These are phyloP conservation scores for Tromatobia lineatoria DNA, from an alignment of 2,888 invertebrate genomes.

Conservation along the genomic window DNA sequence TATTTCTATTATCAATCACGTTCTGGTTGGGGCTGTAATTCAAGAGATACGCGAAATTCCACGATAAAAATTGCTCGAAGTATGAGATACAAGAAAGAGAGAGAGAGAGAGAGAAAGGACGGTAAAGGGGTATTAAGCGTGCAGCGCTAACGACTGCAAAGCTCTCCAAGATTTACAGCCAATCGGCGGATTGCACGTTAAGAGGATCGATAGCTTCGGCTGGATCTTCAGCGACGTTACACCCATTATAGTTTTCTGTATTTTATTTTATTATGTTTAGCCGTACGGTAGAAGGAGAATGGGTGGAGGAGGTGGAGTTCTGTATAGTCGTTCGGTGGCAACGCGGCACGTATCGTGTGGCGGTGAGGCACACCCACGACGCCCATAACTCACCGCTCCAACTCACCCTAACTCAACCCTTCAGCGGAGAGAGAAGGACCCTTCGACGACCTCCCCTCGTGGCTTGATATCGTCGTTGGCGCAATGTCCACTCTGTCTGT, in stretches of 20 bases:
- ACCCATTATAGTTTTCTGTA: slow-evolving; percentile 67
- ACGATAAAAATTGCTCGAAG: slow-evolving; percentile 57
- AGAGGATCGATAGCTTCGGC: slow-evolving; percentile 62
- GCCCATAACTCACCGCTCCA: slow-evolving; percentile 78
- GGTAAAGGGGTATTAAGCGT: slow-evolving; percentile 72
- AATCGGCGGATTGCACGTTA: slow-evolving; percentile 79
- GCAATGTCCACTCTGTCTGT: slow-evolving; percentile 54
- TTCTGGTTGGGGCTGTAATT: slow-evolving; percentile 6
- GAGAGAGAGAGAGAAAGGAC: slow-evolving; percentile 1
- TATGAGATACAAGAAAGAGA: slow-evolving; percentile 52
- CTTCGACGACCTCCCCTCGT: slow-evolving; percentile 35
- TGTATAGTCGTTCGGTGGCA: slow-evolving; percentile 32
- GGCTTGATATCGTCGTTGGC: slow-evolving; percentile 44
- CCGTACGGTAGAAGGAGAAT: slow-evolving; percentile 61
- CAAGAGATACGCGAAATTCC: slow-evolving; percentile 15
- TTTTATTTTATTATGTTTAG: slow-evolving; percentile 79
- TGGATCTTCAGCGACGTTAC: slow-evolving; percentile 54
- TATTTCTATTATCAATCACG: slow-evolving; percentile 29
- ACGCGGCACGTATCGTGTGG: slow-evolving; percentile 68
- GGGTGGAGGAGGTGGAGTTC: neutral
- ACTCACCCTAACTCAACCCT: slow-evolving; percentile 60
- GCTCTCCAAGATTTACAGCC: slow-evolving; percentile 79
- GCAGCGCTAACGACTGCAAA: slow-evolving; percentile 72
- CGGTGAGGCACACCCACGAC: slow-evolving; percentile 76
- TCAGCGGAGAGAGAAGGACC: slow-evolving; percentile 44